A percentile compares a stretch with the other conserved stretches of the same genome.
phyloP scores from a whole-genome alignment of 2,113 vertebrate species.

The Xyliphius kryptos region DNA sequence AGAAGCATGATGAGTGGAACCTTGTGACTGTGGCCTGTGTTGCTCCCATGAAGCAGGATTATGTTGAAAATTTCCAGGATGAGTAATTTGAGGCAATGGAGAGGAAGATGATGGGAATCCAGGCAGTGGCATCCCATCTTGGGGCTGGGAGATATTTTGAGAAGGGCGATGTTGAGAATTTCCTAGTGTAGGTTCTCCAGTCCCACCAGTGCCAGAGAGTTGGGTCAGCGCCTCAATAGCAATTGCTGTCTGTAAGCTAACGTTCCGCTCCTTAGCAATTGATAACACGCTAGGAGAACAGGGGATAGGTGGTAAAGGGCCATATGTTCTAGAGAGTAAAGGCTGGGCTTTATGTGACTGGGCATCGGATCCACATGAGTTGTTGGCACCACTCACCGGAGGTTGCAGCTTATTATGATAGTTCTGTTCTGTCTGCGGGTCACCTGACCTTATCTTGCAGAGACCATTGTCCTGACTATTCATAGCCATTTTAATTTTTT shows the following conservation, averaged over 20 bases:
- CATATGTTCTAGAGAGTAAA: slow-evolving; percentile 50
- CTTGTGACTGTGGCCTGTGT: slow-evolving; percentile 62
- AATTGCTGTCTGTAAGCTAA: slow-evolving; percentile 92
- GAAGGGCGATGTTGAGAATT: slow-evolving; percentile 48
- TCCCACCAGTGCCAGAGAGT: slow-evolving; percentile 69
- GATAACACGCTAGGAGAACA: slow-evolving; percentile 86
- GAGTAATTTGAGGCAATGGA: slow-evolving; percentile 54
- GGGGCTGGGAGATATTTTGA: slow-evolving; percentile 41
- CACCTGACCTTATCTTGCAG: slow-evolving; percentile 43
- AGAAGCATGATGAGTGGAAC: slow-evolving; percentile 43
- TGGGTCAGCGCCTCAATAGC: slow-evolving; percentile 94
- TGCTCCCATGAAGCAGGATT: slow-evolving; percentile 54
- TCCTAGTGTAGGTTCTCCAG: slow-evolving; percentile 49
- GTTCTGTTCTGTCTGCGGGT: slow-evolving; percentile 32
- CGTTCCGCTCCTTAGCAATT: slow-evolving; percentile 93
- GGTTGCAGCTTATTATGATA: slow-evolving; percentile 44
- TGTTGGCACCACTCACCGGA: slow-evolving; percentile 53
- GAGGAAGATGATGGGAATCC: slow-evolving; percentile 46
- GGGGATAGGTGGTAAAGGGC: slow-evolving; percentile 70
- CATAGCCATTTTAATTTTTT: slow-evolving; percentile 80
- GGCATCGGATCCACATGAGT: slow-evolving; percentile 39
- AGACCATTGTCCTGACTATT: slow-evolving; percentile 50
- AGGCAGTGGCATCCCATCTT: slow-evolving; percentile 46
- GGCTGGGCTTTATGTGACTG: slow-evolving; percentile 41
- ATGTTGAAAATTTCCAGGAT: slow-evolving; percentile 55